phyloP scores from a whole-genome alignment of 2,797 vertebrate species.

The Myotis daubentonii region DNA sequence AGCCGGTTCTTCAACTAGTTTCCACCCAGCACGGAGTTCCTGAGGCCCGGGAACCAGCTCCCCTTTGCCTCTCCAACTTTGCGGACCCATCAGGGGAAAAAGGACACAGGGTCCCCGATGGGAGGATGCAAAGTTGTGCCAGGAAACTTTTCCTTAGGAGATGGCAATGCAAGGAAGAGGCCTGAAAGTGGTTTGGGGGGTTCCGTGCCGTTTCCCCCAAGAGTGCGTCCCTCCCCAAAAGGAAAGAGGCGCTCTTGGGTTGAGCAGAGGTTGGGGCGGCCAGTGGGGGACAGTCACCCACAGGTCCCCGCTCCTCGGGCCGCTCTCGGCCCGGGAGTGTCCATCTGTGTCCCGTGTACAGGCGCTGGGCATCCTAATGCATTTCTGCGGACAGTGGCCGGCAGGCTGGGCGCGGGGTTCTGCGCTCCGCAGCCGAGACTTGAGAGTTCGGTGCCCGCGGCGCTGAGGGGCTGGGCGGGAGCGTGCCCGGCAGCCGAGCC shows the following conservation, averaged over 20 bases:
- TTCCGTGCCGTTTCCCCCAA: not conserved
- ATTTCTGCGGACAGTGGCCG: not conserved
- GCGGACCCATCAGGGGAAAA: not conserved
- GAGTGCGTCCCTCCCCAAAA: not conserved
- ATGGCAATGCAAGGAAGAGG: not conserved
- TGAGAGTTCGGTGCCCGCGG: not conserved
- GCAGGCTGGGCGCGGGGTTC: not conserved
- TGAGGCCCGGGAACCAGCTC: not conserved
- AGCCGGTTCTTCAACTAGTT: not conserved
- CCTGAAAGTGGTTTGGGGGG: not conserved
- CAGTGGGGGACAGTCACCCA: not conserved
- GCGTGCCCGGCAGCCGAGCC: not conserved
- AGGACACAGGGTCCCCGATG: not conserved
- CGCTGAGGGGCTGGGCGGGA: not conserved
- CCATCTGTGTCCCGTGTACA: conserved; percentile 27
- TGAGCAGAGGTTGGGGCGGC: not conserved
- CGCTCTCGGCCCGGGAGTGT: not conserved
- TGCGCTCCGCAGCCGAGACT: not conserved
- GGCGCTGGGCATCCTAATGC: not conserved
- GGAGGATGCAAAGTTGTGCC: conserved; percentile 18
- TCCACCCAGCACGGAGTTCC: not conserved
- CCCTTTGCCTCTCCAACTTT: conserved; percentile 24
- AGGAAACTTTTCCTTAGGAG: conserved; percentile 72
- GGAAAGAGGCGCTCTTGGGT: not conserved
- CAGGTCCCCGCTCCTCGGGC: not conserved